A percentile compares a stretch with the other conserved stretches of the same genome.
These are phyloP conservation scores for Lepilemur ruficaudatus DNA, from an alignment of 2,797 vertebrate genomes.

Conservation along the genomic window DNA sequence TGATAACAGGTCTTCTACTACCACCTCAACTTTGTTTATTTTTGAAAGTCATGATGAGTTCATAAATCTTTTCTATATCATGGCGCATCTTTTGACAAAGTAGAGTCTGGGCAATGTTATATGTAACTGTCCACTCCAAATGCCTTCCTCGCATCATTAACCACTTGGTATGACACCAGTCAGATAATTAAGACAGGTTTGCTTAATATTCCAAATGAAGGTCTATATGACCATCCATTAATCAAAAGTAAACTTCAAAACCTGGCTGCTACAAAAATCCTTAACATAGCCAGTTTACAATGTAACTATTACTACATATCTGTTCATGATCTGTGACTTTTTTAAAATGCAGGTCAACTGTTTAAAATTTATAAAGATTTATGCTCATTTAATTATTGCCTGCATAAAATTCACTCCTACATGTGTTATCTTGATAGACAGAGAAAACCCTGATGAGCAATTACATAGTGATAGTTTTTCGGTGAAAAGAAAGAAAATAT, in stretches of 20 bases:
- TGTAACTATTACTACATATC: conserved; percentile 70
- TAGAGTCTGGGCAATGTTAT: conserved; percentile 49
- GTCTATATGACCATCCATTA: conserved; percentile 75
- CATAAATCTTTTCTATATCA: conserved; percentile 54
- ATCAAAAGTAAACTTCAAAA: conserved; percentile 77
- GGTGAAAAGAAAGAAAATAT: conserved; percentile 58
- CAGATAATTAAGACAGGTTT: conserved; percentile 77
- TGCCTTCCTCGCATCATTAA: conserved; percentile 73
- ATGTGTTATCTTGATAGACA: conserved; percentile 55
- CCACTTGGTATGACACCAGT: conserved; percentile 78
- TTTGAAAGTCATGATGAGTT: conserved; percentile 64
- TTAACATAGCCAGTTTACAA: conserved; percentile 70
- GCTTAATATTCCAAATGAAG: conserved; percentile 77
- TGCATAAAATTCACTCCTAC: conserved; percentile 69
- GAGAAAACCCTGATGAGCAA: conserved; percentile 73
- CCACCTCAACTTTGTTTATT: conserved; percentile 55
- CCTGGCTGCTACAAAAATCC: conserved; percentile 57
- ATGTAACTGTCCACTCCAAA: conserved; percentile 60
- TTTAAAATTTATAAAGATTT: conserved; percentile 79
- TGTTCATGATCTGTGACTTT: conserved; percentile 69
- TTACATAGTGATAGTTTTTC: conserved; percentile 44
- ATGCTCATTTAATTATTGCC: conserved; percentile 71
- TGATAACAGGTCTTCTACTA: conserved; percentile 57
- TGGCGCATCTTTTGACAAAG: conserved; percentile 67
- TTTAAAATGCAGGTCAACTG: conserved; percentile 67